These are phyloP conservation scores for Sylvicola cinctus DNA, from an alignment of 2,888 invertebrate species.

Conservation along the genomic window DNA sequence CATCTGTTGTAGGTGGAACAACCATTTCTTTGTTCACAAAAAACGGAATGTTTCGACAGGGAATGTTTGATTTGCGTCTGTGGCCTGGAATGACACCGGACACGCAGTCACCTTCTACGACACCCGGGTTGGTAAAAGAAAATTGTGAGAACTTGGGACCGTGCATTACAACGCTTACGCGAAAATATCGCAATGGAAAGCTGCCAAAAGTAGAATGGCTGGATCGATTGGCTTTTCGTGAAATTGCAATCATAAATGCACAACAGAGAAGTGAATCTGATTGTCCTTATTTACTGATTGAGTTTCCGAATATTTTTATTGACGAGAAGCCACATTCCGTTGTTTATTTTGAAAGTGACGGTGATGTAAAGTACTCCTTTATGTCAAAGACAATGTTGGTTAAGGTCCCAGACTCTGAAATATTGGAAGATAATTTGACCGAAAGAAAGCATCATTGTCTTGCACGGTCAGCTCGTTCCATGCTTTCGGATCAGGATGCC, in stretches of 20 bases:
- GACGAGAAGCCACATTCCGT: conserved; percentile 57
- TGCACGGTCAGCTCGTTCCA: conserved; percentile 77
- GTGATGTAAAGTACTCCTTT: conserved; percentile 68
- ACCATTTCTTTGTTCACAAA: conserved; percentile 87
- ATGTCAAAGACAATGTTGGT: conserved; percentile 61
- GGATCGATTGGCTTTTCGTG: conserved; percentile 83
- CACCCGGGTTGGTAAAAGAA: conserved; percentile 71
- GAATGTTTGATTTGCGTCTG: conserved; percentile 76
- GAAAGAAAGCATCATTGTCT: conserved; percentile 94
- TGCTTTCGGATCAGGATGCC: conserved; percentile 74
- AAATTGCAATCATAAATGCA: conserved; percentile 90
- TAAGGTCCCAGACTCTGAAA: conserved; percentile 70
- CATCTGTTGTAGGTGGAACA: conserved; percentile 78
- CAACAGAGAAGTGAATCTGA: conserved; percentile 80
- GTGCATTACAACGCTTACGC: conserved; percentile 69
- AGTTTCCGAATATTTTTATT: conserved; percentile 69
- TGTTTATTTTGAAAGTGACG: conserved; percentile 86
- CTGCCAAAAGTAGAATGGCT: conserved; percentile 94
- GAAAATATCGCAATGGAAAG: conserved; percentile 86
- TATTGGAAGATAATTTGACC: conserved; percentile 82
- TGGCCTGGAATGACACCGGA: conserved; percentile 74
- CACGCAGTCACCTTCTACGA: conserved; percentile 45
- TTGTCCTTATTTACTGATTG: conserved; percentile 85
- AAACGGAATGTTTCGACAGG: conserved; percentile 75
- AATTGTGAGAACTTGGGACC: conserved; percentile 72